Evolutionary conservation across 92 coral and sea anemone genomes (phyloP).

Genomic region (Paragorgia papillata): DNA sequence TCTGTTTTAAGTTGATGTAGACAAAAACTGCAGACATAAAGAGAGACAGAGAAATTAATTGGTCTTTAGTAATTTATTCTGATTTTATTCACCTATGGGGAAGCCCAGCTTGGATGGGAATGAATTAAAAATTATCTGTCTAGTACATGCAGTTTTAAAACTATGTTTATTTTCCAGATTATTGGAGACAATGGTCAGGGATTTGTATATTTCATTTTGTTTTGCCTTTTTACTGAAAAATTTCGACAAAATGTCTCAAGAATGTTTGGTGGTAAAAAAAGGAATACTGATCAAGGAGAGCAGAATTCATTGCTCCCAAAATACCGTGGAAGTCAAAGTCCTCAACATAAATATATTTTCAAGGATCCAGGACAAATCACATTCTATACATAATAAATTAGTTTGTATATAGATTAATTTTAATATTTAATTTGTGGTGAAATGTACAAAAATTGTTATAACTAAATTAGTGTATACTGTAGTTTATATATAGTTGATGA

Average conservation of each 20-base stretch:
- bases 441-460: too few species aligned
- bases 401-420: not conserved
- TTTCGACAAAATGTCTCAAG: conserved; percentile 59
- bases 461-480: too few species aligned
- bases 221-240: conserved; percentile 78
- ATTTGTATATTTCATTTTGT: conserved; percentile 78
- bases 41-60: too few species aligned
- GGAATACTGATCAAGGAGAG: not conserved
- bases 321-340: not conserved
- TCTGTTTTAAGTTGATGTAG: too few species aligned
- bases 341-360: conserved; percentile 18
- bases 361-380: conserved; percentile 5
- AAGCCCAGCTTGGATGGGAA: too few species aligned
- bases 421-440: too few species aligned
- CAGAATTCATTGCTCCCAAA: not conserved
- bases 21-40: too few species aligned
- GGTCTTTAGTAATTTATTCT: too few species aligned
- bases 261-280: not conserved
- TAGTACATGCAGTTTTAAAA: too few species aligned
- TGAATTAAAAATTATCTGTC: too few species aligned
- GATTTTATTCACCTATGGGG: too few species aligned
- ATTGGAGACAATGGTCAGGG: conserved; percentile 85
- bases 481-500: too few species aligned
- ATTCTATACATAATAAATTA: conserved; percentile 6
- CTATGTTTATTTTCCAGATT: conserved; percentile 58